phyloP scores from a whole-genome alignment of 2,113 vertebrate species.

The Camelus bactrianus region DNA sequence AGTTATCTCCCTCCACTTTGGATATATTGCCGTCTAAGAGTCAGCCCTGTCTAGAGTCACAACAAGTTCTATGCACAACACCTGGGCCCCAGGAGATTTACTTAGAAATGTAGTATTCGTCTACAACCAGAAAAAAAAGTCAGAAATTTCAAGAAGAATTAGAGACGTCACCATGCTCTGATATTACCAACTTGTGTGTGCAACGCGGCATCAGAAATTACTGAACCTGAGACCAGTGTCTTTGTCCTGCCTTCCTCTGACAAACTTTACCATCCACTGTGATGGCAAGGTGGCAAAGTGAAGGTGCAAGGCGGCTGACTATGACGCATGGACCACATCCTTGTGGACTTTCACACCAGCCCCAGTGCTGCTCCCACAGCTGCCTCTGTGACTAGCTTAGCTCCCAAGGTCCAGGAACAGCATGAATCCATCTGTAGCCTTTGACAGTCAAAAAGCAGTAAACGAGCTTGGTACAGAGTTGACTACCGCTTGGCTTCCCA shows the following conservation, averaged over 20 bases:
- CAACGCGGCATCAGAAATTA: not conserved
- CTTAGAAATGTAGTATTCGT: not conserved
- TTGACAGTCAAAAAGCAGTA: not conserved
- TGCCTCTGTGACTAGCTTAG: not conserved
- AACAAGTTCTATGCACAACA: not conserved
- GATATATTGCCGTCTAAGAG: not conserved
- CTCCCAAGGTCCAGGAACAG: not conserved
- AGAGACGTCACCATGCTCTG: not conserved
- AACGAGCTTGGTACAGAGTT: not conserved
- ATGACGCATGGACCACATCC: not conserved
- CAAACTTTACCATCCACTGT: not conserved
- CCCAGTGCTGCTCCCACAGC: not conserved
- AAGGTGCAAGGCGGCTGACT: not conserved
- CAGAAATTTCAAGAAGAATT: not conserved
- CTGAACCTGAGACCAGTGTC: not conserved
- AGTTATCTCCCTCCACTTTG: not conserved
- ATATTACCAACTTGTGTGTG: not conserved
- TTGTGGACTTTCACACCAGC: not conserved
- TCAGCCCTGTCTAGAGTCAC: not conserved
- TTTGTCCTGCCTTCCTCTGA: not conserved
- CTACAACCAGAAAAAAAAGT: not conserved
- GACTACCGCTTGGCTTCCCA: not conserved
- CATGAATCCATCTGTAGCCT: not conserved
- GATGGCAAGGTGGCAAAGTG: not conserved
- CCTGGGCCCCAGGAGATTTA: not conserved